Base-by-base conservation (phyloP, 2,888 invertebrate genomes). In the Scaeva pyrastri region DNA sequence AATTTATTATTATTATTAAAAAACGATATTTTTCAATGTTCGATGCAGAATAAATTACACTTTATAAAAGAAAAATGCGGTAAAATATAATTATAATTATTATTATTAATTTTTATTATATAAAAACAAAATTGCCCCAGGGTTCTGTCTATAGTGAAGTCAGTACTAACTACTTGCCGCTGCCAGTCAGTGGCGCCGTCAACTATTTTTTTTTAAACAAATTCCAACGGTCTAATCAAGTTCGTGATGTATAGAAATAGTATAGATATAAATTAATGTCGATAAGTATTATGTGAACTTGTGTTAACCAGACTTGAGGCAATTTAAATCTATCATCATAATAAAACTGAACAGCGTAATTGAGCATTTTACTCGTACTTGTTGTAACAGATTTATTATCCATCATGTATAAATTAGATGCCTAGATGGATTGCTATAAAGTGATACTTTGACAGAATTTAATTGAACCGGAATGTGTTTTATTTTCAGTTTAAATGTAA, bases 371-470 rank as follows among this genome's bases (percentile, higher is more conserved):
- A 11, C n/a, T n/a, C n/a, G n/a, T 7, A 12, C 39, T 19, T 64
- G 60, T 60, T 26, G 0, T 26, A n/a, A 26, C 23, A 43, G 62
- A 64, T 64, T 45, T 64, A 64, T 64, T 64, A 26, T 16, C 43
- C 62, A 26, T n/a, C n/a, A n/a, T n/a, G n/a, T 58, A 12, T 60
- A 52, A 62, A 68, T 82, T 75, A 74, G 43, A 74, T 78, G 43
- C 64, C 76, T 75, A 74, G 43, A 74, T 78, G 43, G 70, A 74
- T 74, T 78, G 50, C 71, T 21, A 31, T 12, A 43, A 31, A 31
- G 14, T 74, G 48, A 55, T 74, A 70, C 45, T 50, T 55, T 55
- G 68, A 23, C 62, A 73, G n/a, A 21, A 14, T 23, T 26, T 52
- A 52, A 52, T 52, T 23, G 23, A 8, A 52, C 23, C n/a, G n/a